A percentile compares a stretch with the other conserved stretches of the same genome.
Evolutionary conservation across 2,797 vertebrate species (phyloP).

Genomic region (Chaunax sp.): DNA sequence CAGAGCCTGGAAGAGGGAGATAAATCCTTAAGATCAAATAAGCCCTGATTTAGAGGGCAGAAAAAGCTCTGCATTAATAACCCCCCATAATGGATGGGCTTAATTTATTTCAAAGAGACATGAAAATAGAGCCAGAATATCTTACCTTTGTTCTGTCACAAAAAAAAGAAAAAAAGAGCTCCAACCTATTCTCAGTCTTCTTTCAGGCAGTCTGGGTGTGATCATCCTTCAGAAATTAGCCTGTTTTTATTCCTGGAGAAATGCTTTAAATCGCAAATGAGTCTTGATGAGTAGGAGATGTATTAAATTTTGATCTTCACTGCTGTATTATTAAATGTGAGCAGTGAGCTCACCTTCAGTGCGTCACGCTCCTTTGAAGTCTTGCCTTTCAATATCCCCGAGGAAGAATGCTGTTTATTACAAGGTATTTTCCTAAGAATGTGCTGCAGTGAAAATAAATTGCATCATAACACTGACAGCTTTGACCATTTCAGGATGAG

Average conservation of each 20-base stretch:
- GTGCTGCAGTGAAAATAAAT: slow-evolving; percentile 19
- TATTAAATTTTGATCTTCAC: slow-evolving; percentile 62
- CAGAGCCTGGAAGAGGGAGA: slow-evolving; percentile 8
- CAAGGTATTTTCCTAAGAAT: slow-evolving; percentile 52
- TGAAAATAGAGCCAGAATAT: slow-evolving; percentile 56
- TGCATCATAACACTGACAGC: slow-evolving; percentile 25
- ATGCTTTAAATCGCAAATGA: slow-evolving; percentile 66
- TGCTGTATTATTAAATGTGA: slow-evolving; percentile 59
- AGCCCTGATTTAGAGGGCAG: slow-evolving; percentile 38
- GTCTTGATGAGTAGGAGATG: slow-evolving; percentile 58
- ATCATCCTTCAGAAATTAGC: slow-evolving; percentile 46
- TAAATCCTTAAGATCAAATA: slow-evolving; percentile 54
- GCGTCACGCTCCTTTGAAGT: slow-evolving; percentile 59
- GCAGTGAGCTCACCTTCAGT: slow-evolving; percentile 58
- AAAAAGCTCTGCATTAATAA: slow-evolving; percentile 58
- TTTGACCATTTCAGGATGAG: slow-evolving; percentile 25
- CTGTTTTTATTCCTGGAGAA: slow-evolving; percentile 54
- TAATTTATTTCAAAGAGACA: slow-evolving; percentile 57
- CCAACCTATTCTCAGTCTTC: slow-evolving; percentile 18
- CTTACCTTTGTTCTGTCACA: slow-evolving; percentile 52
- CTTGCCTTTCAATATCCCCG: slow-evolving; percentile 43
- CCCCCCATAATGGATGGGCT: slow-evolving; percentile 41
- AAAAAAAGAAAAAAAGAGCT: slow-evolving; percentile 30
- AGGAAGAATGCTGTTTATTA: slow-evolving; percentile 59
- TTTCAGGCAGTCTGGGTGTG: slow-evolving; percentile 45